These are phyloP conservation scores for Agrochola circellaris DNA, from an alignment of 2,888 invertebrate species.

Conservation along the genomic window DNA sequence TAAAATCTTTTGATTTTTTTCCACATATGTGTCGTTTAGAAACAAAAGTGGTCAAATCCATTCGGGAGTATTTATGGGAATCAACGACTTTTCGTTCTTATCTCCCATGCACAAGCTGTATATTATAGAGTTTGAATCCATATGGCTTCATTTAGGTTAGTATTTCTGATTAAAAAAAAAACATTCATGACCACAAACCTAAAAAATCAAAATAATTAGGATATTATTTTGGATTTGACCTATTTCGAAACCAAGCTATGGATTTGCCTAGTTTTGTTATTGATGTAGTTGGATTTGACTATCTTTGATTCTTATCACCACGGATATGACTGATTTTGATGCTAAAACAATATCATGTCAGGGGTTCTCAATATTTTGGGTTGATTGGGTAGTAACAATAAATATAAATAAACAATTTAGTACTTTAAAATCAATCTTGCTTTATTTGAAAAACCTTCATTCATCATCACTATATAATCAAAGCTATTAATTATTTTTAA, in stretches of 20 bases:
- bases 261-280: constrained; percentile 35
- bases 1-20: background rate
- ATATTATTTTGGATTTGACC: constrained; percentile 18
- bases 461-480: background rate
- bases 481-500: constrained; percentile 3
- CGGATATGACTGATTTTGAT: constrained; percentile 40
- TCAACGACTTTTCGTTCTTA: constrained; percentile 8
- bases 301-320: constrained; percentile 22
- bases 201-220: constrained; percentile 10
- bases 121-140: constrained; percentile 15
- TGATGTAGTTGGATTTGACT: constrained; percentile 28
- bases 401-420: constrained; percentile 31
- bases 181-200: background rate
- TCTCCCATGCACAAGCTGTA: background rate
- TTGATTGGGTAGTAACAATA: constrained; percentile 26
- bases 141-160: constrained; percentile 11
- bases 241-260: constrained; percentile 36
- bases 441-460: background rate
- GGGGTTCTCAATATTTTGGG: constrained; percentile 35
- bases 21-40: constrained; percentile 2
- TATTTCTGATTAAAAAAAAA: constrained; percentile 11
- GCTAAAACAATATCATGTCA: constrained; percentile 33
- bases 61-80: background rate
- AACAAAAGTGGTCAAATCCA: constrained; percentile 1
- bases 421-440: background rate